phyloP scores from a whole-genome alignment of 2,113 vertebrate genomes.

The Diphyllodes magnificus region DNA sequence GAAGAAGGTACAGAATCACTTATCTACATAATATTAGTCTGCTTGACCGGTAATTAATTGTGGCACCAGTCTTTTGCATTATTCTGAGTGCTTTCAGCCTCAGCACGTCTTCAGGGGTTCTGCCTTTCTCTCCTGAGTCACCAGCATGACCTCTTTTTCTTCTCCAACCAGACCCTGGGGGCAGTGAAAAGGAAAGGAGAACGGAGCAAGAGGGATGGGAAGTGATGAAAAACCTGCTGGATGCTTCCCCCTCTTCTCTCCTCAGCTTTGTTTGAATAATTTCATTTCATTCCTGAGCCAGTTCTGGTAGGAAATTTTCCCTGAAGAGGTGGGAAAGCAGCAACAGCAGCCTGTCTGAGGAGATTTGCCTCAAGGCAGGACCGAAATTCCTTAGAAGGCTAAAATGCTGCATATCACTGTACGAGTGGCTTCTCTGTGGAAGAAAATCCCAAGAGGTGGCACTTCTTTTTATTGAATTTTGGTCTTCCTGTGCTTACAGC shows the following conservation, averaged over 20 bases:
- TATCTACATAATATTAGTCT: background rate
- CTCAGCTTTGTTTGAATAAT: background rate
- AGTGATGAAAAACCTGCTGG: background rate
- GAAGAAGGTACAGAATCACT: background rate
- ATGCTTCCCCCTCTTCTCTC: background rate
- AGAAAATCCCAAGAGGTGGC: background rate
- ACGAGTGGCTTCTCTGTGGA: background rate
- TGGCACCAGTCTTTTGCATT: background rate
- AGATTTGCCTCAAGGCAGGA: background rate
- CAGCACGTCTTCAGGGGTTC: background rate
- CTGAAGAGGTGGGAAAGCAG: background rate
- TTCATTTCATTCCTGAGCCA: background rate
- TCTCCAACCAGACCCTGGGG: background rate
- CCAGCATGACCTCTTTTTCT: background rate
- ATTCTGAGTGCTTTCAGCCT: background rate
- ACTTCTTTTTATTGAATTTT: background rate
- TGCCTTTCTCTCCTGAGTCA: background rate
- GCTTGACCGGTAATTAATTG: background rate
- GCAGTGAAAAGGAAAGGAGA: background rate
- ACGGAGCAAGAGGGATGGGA: background rate
- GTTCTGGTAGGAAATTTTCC: background rate
- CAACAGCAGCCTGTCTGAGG: background rate
- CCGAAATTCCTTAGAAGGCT: background rate
- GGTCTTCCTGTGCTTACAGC: background rate
- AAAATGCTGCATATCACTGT: background rate